Percentiles rank a stretch among this genome's conserved stretches.
Conservation (phyloP, 2,888 invertebrate species). For the Drosophila falleni region DNA sequence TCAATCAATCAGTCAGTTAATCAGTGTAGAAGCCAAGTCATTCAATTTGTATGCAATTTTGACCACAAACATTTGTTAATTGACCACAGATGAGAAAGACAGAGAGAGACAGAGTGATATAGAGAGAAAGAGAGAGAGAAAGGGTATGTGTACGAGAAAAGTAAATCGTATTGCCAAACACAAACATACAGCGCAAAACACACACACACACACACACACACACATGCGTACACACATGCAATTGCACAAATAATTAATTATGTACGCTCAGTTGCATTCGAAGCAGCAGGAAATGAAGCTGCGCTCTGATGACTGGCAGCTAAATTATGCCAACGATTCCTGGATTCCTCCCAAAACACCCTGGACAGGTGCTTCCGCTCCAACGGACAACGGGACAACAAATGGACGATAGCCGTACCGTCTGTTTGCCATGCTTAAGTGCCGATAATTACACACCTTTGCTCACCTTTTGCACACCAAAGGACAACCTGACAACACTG, state of each 20-base stretch:
- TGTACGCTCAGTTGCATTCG: constrained; percentile 70
- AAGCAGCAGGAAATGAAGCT: constrained; percentile 64
- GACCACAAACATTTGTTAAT: constrained; percentile 75
- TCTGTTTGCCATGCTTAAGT: constrained; percentile 67
- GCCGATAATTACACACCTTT: constrained; percentile 66
- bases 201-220: constrained; percentile 1
- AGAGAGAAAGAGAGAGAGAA: too few species aligned
- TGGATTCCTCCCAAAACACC: constrained; percentile 1
- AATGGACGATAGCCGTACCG: neutral
- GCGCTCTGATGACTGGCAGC: constrained; percentile 56
- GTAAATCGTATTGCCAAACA: constrained; percentile 53
- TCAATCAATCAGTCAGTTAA: constrained; percentile 51
- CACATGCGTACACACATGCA: constrained; percentile 15
- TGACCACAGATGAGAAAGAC: constrained; percentile 54
- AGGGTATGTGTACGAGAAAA: too few species aligned
- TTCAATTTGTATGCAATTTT: constrained; percentile 76
- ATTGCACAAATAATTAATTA: constrained; percentile 69
- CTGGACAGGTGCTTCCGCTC: constrained; percentile 42
- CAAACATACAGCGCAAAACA: constrained; percentile 21
- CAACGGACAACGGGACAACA: constrained; percentile 8
- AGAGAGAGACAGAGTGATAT: constrained; percentile 11
- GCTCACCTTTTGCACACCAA: constrained; percentile 40
- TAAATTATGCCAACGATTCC: constrained; percentile 64
- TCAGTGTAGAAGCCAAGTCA: constrained; percentile 56
- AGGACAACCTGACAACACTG: constrained; percentile 8